These are phyloP conservation scores for Cryptophagus acutangulus DNA, from an alignment of 2,888 invertebrate genomes.

Conservation along the genomic window DNA sequence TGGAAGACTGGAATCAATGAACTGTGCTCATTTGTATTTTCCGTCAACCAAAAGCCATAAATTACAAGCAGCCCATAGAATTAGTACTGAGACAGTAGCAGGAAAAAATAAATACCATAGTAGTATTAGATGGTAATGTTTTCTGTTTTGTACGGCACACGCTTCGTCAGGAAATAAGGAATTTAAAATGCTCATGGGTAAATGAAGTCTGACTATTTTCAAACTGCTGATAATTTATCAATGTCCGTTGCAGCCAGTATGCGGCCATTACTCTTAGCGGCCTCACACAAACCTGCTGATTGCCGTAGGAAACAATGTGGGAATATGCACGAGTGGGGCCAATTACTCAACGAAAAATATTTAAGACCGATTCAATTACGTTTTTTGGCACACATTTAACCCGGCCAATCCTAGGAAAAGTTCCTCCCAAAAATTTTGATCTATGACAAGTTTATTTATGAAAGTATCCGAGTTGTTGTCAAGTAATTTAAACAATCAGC, in stretches of 20 bases:
- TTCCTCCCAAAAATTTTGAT: too few relatives aligned
- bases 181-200: slow-evolving; percentile 39
- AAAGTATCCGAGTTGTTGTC: too few relatives aligned
- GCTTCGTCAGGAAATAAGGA: slow-evolving; percentile 36
- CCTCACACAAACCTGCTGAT: slow-evolving; percentile 43
- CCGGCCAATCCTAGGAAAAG: too few relatives aligned
- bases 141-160: slow-evolving; percentile 17
- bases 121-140: background rate
- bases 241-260: slow-evolving; percentile 38
- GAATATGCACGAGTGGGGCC: slow-evolving; percentile 30
- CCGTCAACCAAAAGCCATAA: too few relatives aligned
- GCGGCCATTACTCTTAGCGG: slow-evolving; percentile 42
- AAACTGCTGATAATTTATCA: slow-evolving; percentile 43
- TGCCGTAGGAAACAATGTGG: slow-evolving; percentile 41
- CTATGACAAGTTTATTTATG: too few relatives aligned
- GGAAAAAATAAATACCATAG: background rate
- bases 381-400: too few relatives aligned
- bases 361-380: too few relatives aligned
- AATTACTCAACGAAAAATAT: slow-evolving; percentile 20
- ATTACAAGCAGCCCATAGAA: background rate
- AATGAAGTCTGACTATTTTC: slow-evolving; percentile 44
- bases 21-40: too few relatives aligned
- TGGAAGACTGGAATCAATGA: too few relatives aligned
- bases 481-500: slow-evolving; percentile 24
- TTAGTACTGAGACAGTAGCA: background rate